Conservation (phyloP, 2,888 invertebrate species). For the Nysson spinosus region DNA sequence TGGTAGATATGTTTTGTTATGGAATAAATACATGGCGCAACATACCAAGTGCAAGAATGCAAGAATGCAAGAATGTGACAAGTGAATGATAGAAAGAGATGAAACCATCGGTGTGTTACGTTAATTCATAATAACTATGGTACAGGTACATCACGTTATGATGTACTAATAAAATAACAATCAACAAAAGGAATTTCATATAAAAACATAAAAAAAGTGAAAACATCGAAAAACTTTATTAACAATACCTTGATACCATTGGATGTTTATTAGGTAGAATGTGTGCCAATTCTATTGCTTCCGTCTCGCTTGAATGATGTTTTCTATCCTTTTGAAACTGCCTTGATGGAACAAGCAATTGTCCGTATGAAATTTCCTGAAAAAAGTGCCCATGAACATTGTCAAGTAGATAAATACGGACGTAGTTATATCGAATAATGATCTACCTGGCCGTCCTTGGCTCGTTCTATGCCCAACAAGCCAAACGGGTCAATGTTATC, state of each 20-base stretch:
- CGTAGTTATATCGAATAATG: neutral
- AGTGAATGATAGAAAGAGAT: constrained; percentile 16
- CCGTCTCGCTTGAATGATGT: constrained; percentile 72
- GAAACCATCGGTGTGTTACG: no score
- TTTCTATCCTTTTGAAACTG: constrained; percentile 79
- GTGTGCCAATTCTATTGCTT: constrained; percentile 72
- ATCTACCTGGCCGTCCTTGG: constrained; percentile 87
- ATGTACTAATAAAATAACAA: neutral
- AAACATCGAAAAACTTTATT: constrained; percentile 11
- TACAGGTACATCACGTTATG: constrained; percentile 5
- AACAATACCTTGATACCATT: constrained; percentile 79
- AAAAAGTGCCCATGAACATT: constrained; percentile 38
- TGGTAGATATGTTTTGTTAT: constrained; percentile 73
- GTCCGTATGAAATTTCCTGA: constrained; percentile 93
- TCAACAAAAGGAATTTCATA: constrained; percentile 8
- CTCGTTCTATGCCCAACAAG: constrained; percentile 88
- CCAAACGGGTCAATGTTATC: constrained; percentile 92
- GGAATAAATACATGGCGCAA: constrained; percentile 40
- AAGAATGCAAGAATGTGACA: constrained; percentile 39
- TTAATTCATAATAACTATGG: constrained; percentile 1
- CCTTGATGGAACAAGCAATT: constrained; percentile 87
- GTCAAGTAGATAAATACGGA: neutral
- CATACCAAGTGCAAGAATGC: constrained; percentile 37
- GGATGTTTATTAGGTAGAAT: constrained; percentile 79
- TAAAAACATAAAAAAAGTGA: constrained; percentile 9